These are phyloP conservation scores for Rhinogobio ventralis DNA, from an alignment of 2,797 vertebrate species.

Conservation along the genomic window DNA sequence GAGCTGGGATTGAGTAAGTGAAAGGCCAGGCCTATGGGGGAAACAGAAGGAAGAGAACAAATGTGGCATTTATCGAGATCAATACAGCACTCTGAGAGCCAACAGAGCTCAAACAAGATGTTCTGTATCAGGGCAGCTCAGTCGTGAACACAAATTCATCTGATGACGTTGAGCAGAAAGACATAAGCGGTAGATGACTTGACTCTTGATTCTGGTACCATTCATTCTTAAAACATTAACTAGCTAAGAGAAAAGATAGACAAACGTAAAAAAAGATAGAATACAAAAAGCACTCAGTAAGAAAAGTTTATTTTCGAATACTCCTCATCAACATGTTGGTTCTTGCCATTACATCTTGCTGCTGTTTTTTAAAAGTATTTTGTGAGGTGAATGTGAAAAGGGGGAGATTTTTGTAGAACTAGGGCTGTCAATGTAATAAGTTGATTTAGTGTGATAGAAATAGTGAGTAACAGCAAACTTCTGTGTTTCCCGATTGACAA, in stretches of 20 bases:
- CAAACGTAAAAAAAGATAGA: neutral
- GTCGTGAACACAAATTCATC: conserved; percentile 47
- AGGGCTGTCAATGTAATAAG: neutral
- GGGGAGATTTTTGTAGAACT: conserved; percentile 4
- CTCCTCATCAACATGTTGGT: conserved; percentile 54
- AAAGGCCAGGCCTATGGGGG: conserved; percentile 61
- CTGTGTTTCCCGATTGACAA: neutral
- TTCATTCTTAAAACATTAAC: conserved; percentile 4
- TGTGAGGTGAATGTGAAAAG: conserved; percentile 58
- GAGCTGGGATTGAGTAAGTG: conserved; percentile 33
- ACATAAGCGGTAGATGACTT: conserved; percentile 7
- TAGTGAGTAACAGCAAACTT: no score
- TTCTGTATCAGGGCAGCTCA: conserved; percentile 47
- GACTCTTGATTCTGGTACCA: neutral
- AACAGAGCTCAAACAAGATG: conserved; percentile 53
- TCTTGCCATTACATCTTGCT: conserved; percentile 56
- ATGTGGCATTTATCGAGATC: conserved; percentile 66
- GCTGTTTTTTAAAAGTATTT: conserved; percentile 58
- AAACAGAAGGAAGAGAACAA: conserved; percentile 59
- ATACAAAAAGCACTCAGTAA: conserved; percentile 30
- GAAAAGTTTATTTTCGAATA: conserved; percentile 69
- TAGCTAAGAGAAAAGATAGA: neutral
- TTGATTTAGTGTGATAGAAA: neutral
- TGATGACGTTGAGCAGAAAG: conserved; percentile 31
- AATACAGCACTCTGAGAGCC: conserved; percentile 57